Evolutionary conservation across 2,113 vertebrate species (phyloP), one percentile per base, ranked within the genome.

Genomic region (Gila orcuttii): DNA sequence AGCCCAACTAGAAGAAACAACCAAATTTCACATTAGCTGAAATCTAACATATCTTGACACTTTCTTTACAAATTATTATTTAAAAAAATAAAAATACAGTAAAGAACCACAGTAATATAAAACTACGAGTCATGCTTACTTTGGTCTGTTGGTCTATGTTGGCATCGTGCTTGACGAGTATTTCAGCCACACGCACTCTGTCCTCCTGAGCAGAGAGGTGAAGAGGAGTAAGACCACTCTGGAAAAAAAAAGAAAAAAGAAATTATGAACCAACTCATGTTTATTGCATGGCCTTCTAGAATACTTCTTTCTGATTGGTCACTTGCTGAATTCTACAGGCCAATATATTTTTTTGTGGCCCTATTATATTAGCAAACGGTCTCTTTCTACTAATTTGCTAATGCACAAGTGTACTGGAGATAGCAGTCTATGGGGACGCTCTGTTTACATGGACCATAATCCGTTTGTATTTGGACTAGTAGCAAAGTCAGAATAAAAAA

Each of bases 141-240:
- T 99, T 99, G 7, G 98, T 99, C 90, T 96, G 97, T 73, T 98
- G 97, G 87, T 99, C 97, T 87, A 96, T 88, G 88, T 96, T 97
- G 19, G 96, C 96, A 10, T 96, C 96, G 0, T 97, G 93, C 87
- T 97, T 97, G 62, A 94, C 93, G 78, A 99, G 94, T 33, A 97
- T 95, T 66, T 98, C 97, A 0, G 97, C 96, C 68, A 96, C 96
- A 11, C 89, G 96, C 85, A 99, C 97, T 90, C 95, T 96, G 92
- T 99, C 98, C 89, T 99, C 97, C 87, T 99, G 98, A 89, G 97
- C 98, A 42, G 97, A 92, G 21, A 99, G 96, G 91, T 99, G 98
- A 79, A 99, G 92, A 64, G 97, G 93, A 21, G 96, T 97, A 92
- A 99, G 92, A 84, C 98, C 97, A 45, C 92, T 98, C 98, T 99